Base-by-base conservation (phyloP, 2,888 invertebrate genomes). In the Eupithecia vulgata region DNA sequence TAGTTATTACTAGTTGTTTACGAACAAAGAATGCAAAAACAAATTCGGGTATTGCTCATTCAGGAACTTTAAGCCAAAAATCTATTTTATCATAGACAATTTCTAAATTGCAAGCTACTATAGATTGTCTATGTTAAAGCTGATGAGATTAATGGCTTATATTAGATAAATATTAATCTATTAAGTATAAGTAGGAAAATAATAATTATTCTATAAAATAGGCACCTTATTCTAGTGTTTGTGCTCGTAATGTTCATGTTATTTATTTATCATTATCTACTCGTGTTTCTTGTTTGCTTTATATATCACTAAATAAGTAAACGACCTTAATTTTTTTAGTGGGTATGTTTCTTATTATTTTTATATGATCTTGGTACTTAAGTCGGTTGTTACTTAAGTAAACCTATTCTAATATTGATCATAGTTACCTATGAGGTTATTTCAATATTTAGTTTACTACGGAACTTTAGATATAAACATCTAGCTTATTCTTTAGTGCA, bases 401-500 rank as follows among this genome's bases (percentile, higher is more conserved):
- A 10, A 17, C 6, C 17, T 17, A 15, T 45, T 45, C 42, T 5
- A 17, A 13, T 45, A 45, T 45, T 17, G 42, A 45, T 45, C 17
- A 17, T 6, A 42, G 8, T 42, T 15, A 37, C 37, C 37, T 42
- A 40, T 12, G 40, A 40, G 13, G 40, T 40, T 42, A 42, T 42
- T 13, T 42, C 2, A 42, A 15, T 42, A 42, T 42, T 4, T 13
- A 3, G 40, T 42, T 12, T 40, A 13, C 40, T 40, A 17, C n/a
- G 30, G 30, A 30, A 3, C 45, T 17, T 48, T 48, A n/a, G 48
- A 7, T 10, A 4, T 52, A 52, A 12, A 52, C 21, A 25, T 57
- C 25, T 25, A 83, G 86, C 85, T 88, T 88, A 85, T 73, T 84
- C 80, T 64, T 85, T 87, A 87, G 45, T 45, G 45, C 45, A 6